Conservation (phyloP, 53 echinoderm and acorn worm genomes). For the Echinometra lucunter region DNA sequence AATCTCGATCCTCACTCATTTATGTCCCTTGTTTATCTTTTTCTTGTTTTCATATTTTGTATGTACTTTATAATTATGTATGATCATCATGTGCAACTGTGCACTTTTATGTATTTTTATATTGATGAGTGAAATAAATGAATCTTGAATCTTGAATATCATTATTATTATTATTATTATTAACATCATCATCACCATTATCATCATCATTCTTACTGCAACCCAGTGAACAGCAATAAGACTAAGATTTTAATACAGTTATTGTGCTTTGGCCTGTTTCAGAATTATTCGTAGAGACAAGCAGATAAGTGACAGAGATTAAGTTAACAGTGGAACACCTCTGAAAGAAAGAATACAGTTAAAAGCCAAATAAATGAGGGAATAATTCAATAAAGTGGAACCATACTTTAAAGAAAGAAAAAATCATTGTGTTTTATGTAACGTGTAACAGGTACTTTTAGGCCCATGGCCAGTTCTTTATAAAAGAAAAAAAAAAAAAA, state of each 20-base stretch:
- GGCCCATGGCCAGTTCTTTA: background rate
- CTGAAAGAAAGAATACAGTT: background rate
- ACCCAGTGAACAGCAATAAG: slow-evolving; percentile 18
- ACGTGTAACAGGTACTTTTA: background rate
- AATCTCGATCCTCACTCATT: too few relatives aligned
- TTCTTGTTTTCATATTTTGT: too few relatives aligned
- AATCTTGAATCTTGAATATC: too few relatives aligned
- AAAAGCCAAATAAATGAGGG: background rate
- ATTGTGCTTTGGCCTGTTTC: slow-evolving; percentile 30
- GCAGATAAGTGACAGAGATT: slow-evolving; percentile 25
- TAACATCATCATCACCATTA: background rate
- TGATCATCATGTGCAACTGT: too few relatives aligned
- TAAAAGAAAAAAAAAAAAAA: background rate
- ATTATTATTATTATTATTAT: too few relatives aligned
- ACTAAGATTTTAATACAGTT: background rate
- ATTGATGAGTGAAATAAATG: too few relatives aligned
- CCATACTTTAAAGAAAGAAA: background rate
- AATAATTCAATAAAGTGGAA: background rate
- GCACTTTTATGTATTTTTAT: too few relatives aligned
- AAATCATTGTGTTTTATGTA: background rate
- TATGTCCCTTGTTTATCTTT: too few relatives aligned
- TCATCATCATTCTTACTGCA: slow-evolving; percentile 10
- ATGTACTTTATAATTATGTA: too few relatives aligned
- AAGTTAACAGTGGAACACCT: slow-evolving; percentile 15
- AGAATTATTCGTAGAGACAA: slow-evolving; percentile 22